Base-by-base conservation (phyloP, 2,113 vertebrate genomes). In the Esox niger region DNA sequence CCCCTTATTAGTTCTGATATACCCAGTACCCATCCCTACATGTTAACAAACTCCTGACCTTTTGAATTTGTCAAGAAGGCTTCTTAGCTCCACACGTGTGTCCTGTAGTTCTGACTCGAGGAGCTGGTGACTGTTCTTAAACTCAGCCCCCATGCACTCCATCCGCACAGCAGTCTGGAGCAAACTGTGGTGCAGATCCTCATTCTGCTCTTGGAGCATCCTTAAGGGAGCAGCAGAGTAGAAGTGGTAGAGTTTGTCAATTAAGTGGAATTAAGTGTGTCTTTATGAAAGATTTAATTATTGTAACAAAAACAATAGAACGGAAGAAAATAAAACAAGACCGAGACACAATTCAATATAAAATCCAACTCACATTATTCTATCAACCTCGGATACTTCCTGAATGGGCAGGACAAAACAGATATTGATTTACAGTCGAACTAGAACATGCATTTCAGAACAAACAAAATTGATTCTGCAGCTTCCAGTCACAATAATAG, bases 121-220 rank as follows among this genome's bases (percentile, higher is more conserved):
- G 56, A 86, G 58, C 49, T 88, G 88, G 54, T 91, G 90, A 69
- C 83, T 86, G 58, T 71, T 89, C 31, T 88, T 84, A 62, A 92
- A 88, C 52, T 91, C 89, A 13, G 89, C 86, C 73, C 88, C 90
- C 55, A 90, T 81, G 73, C 73, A 84, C 63, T 90, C 90, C 87
- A 90, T 89, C 35, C 78, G 76, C 64, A 87, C 74, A 0, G 89
- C 80, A 1, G 89, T 88, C 74, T 89, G 75, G 23, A 84, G 60
- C 57, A 91, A 62, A 69, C 63, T 85, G 3, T 89, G 84, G 11
- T 90, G 87, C 43, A 91, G 79, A 43, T 84, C 84, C 61, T 86
- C 75, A 61, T 91, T 90, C 70, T 91, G 86, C 38, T 86, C 80
- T 49, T 88, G 86, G n/a, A 90, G 65, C 13, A 74, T 63, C 71